Evolutionary conservation across 2,888 invertebrate species (phyloP).

Genomic region (Mesoligia furuncula): DNA sequence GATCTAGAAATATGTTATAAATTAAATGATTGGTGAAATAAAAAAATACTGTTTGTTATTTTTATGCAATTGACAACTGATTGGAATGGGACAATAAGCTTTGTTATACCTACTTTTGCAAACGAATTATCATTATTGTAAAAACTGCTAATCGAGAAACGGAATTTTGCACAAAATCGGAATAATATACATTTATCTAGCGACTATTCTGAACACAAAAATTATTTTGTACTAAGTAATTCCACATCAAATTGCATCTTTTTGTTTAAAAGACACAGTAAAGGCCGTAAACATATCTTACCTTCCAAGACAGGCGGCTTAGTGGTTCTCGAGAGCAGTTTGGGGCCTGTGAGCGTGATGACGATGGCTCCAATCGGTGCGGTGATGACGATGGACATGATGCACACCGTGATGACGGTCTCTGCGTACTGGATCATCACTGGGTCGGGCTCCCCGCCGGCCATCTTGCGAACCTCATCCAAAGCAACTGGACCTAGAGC

Average conservation of each 20-base stretch:
- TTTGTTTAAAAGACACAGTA: constrained; percentile 1
- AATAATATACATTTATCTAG: not conserved
- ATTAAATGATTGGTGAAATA: constrained; percentile 33
- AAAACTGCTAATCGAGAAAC: not conserved
- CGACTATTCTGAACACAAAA: constrained; percentile 1
- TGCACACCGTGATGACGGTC: constrained; percentile 93
- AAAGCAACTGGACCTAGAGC: constrained; percentile 95
- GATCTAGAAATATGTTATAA: constrained; percentile 14
- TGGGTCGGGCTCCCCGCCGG: constrained; percentile 77
- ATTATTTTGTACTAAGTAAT: not conserved
- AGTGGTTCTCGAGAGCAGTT: constrained; percentile 94
- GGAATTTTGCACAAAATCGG: not conserved
- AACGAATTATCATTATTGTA: not conserved
- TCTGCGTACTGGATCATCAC: constrained; percentile 91
- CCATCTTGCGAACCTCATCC: constrained; percentile 90
- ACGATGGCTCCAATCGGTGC: constrained; percentile 96
- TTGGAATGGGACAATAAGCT: not conserved
- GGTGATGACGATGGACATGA: constrained; percentile 95
- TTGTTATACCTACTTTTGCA: not conserved
- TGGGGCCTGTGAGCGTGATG: constrained; percentile 94
- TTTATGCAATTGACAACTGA: constrained; percentile 3
- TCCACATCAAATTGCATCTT: not conserved
- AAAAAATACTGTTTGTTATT: constrained; percentile 20
- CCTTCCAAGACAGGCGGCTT: constrained; percentile 92
- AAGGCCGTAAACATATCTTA: constrained; percentile 67